Conservation (phyloP, 2,797 vertebrate genomes). For the Acanthurus lineatus region DNA sequence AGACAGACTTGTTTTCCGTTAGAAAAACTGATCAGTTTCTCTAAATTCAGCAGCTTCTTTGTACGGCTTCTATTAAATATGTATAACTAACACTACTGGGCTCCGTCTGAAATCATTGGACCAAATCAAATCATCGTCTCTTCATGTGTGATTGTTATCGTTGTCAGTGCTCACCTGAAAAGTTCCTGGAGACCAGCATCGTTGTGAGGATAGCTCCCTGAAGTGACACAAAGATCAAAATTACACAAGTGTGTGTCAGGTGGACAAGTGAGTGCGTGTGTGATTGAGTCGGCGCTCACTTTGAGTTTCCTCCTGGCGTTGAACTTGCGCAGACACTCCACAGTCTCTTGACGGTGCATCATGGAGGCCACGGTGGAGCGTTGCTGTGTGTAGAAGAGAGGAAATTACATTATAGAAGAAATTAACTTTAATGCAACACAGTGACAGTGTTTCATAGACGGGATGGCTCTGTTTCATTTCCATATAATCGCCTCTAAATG, state of each 20-base stretch:
- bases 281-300: conserved; percentile 75
- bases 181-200: conserved; percentile 98
- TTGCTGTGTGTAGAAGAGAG: conserved; percentile 87
- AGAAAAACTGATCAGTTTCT: background rate
- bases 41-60: background rate
- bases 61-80: background rate
- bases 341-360: conserved; percentile 99
- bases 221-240: conserved; percentile 37
- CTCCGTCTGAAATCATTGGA: background rate
- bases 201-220: conserved; percentile 98
- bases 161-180: conserved; percentile 90
- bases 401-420: conserved; percentile 5
- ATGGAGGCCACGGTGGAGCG: conserved; percentile 98
- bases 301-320: conserved; percentile 99
- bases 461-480: background rate
- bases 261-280: conserved; percentile 15
- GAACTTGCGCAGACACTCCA: conserved; percentile 99
- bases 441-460: no score
- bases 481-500: background rate
- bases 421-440: background rate
- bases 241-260: background rate
- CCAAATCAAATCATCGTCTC: background rate
- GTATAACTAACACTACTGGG: background rate
- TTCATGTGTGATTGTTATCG: background rate
- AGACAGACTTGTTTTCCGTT: background rate